phyloP scores from a whole-genome alignment of 2,113 vertebrate species.

The Anarrhichthys ocellatus region DNA sequence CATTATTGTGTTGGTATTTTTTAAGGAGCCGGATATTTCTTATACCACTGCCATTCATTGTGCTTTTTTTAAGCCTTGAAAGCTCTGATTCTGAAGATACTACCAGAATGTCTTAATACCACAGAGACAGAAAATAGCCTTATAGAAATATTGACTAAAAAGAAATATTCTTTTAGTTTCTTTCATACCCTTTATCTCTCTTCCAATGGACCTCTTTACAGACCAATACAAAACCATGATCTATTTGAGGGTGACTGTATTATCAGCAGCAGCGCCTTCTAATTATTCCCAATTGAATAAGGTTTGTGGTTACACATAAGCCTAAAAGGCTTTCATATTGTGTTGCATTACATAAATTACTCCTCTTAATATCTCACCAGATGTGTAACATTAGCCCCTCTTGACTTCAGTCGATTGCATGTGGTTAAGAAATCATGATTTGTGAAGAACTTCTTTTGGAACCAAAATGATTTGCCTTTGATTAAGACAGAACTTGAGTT shows the following conservation, averaged over 20 bases:
- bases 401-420: neutral
- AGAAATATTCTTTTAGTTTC: neutral
- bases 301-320: neutral
- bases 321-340: neutral
- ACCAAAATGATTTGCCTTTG: neutral
- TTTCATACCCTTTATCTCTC: neutral
- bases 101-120: neutral
- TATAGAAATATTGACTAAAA: neutral
- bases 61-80: neutral
- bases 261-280: neutral
- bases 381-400: neutral
- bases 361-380: neutral
- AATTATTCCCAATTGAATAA: conserved; percentile 2
- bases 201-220: neutral
- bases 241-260: neutral
- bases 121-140: neutral
- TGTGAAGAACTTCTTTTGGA: neutral
- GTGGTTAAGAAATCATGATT: conserved; percentile 13
- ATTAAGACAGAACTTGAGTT: neutral
- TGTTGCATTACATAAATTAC: conserved; percentile 15
- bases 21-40: neutral
- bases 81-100: neutral
- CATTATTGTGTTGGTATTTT: too few species aligned
- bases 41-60: neutral
- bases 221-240: neutral